Percentiles rank a stretch among this genome's conserved stretches.
Evolutionary conservation across 2,888 invertebrate species (phyloP).

Genomic region (Nomada goodeniana): DNA sequence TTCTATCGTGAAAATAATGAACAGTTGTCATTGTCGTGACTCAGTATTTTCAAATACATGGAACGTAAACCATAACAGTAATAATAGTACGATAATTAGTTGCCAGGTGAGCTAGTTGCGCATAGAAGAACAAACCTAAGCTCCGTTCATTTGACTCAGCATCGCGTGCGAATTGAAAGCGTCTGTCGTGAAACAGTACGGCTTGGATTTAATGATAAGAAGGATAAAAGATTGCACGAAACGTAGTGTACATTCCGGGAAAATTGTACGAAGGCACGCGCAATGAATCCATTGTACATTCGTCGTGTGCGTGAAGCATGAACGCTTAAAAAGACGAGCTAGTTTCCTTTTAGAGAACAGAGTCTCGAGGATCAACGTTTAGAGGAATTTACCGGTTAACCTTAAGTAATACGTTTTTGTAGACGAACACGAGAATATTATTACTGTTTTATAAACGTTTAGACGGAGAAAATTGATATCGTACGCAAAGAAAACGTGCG

Average conservation of each 20-base stretch:
- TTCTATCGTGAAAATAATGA: too few relatives aligned
- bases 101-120: too few relatives aligned
- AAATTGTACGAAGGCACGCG: slow-evolving; percentile 8
- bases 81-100: too few relatives aligned
- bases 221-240: neutral
- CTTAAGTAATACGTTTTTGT: slow-evolving; percentile 35
- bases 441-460: slow-evolving; percentile 59
- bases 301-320: slow-evolving; percentile 16
- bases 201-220: neutral
- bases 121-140: slow-evolving; percentile 1
- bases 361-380: slow-evolving; percentile 24
- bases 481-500: slow-evolving; percentile 9
- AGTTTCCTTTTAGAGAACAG: slow-evolving; percentile 24
- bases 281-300: slow-evolving; percentile 41
- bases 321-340: slow-evolving; percentile 24
- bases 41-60: too few relatives aligned
- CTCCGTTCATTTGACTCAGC: neutral
- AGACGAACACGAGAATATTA: slow-evolving; percentile 29
- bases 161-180: neutral
- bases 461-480: slow-evolving; percentile 25
- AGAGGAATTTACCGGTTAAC: slow-evolving; percentile 45
- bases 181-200: neutral
- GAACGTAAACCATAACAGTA: too few relatives aligned
- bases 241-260: neutral
- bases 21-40: too few relatives aligned